phyloP scores from a whole-genome alignment of 2,888 invertebrate species.

The Trimorus sp. region DNA sequence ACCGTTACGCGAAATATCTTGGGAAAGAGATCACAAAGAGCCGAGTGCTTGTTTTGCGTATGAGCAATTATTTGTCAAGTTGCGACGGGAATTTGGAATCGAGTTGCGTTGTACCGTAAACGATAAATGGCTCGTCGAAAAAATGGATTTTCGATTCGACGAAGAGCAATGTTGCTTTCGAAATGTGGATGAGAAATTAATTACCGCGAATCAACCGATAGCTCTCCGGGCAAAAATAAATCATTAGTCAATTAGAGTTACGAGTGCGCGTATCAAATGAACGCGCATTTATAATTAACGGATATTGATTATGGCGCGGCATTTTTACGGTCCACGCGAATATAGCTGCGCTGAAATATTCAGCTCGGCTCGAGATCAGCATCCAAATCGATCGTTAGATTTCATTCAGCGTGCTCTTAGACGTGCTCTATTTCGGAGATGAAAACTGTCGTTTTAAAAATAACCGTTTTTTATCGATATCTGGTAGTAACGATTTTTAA shows the following conservation, averaged over 20 bases:
- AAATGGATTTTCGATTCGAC: no score
- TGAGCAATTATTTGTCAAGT: no score
- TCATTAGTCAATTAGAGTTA: conserved; percentile 1
- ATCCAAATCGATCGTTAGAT: background rate
- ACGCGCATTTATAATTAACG: conserved; percentile 4
- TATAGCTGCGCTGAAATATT: conserved; percentile 4
- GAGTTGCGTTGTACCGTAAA: no score
- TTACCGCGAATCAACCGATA: conserved; percentile 8
- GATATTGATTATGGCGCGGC: conserved; percentile 9
- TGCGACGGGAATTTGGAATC: no score
- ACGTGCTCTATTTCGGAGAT: no score
- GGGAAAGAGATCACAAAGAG: no score
- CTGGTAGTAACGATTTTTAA: no score
- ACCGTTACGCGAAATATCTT: no score
- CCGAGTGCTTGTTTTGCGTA: no score
- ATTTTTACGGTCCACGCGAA: conserved; percentile 7
- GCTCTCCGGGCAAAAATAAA: conserved; percentile 11
- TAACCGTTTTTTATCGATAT: no score
- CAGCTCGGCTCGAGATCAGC: background rate
- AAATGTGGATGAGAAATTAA: conserved; percentile 2
- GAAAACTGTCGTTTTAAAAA: no score
- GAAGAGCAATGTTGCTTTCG: background rate
- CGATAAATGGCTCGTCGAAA: no score
- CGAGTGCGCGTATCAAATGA: conserved; percentile 17
- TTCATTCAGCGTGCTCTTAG: background rate